Evolutionary conservation across 1,140 invertebrate genomes (phyloP).

Genomic region (Eubasilissa regina): DNA sequence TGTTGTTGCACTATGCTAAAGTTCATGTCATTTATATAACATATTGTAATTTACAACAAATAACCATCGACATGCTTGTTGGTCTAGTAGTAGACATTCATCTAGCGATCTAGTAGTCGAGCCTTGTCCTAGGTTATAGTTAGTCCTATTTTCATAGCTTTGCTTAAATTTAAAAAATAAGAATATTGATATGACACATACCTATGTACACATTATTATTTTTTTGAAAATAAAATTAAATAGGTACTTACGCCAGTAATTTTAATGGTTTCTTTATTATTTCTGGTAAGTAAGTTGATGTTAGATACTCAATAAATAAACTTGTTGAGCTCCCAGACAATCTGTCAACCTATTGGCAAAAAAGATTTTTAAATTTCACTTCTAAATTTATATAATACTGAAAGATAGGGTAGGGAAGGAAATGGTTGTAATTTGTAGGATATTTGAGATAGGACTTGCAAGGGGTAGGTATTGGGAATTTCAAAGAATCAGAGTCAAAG

Average conservation of each 20-base stretch:
- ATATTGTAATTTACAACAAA: too few species aligned
- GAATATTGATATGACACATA: background rate
- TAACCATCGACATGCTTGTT: too few species aligned
- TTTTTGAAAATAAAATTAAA: background rate
- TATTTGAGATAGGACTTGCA: too few species aligned
- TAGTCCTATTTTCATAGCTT: too few species aligned
- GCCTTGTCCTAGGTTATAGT: too few species aligned
- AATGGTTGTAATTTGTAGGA: background rate
- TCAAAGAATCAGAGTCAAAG: too few species aligned
- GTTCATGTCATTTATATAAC: too few species aligned
- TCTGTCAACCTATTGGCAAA: slow-evolving; percentile 41
- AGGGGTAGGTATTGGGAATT: too few species aligned
- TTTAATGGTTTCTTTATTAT: slow-evolving; percentile 70
- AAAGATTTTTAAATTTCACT: background rate
- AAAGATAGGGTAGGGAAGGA: background rate
- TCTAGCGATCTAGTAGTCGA: too few species aligned
- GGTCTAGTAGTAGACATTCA: too few species aligned
- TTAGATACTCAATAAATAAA: slow-evolving; percentile 64
- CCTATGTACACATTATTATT: background rate
- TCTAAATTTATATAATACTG: background rate
- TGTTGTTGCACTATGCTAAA: too few species aligned
- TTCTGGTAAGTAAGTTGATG: slow-evolving; percentile 69
- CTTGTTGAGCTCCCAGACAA: slow-evolving; percentile 52
- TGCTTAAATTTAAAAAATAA: too few species aligned
- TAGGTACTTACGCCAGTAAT: slow-evolving; percentile 71